Evolutionary conservation across 2,797 vertebrate genomes (phyloP).

Genomic region (Sphaeramia orbicularis): DNA sequence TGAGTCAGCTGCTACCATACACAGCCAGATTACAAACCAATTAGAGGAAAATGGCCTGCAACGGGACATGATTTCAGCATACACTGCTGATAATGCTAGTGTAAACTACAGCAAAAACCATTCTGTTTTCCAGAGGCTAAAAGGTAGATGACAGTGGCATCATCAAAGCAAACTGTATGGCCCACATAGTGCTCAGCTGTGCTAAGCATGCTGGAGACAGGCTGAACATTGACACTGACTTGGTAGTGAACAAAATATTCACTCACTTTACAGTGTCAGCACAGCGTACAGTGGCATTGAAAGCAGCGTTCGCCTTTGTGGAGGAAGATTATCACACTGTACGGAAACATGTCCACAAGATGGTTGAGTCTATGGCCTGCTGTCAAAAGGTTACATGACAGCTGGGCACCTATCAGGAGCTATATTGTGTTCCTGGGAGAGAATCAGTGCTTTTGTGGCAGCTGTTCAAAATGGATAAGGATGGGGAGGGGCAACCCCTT

Average conservation of each 20-base stretch:
- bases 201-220: constrained; percentile 1
- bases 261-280: constrained; percentile 11
- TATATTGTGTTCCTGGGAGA: constrained; percentile 13
- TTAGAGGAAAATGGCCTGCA: not conserved
- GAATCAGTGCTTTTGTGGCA: constrained; percentile 11
- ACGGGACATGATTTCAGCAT: constrained; percentile 15
- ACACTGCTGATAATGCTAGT: constrained; percentile 13
- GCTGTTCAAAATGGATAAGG: constrained; percentile 5
- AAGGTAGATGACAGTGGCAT: constrained; percentile 10
- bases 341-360: constrained; percentile 10
- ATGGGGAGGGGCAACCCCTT: not conserved
- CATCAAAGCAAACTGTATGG: constrained; percentile 13
- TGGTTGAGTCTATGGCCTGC: constrained; percentile 12
- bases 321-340: constrained; percentile 9
- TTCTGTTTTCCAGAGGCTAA: constrained; percentile 11
- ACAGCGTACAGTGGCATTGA: constrained; percentile 1
- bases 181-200: constrained; percentile 12
- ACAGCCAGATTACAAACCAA: not conserved
- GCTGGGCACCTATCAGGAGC: constrained; percentile 13
- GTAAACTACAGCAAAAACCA: not conserved
- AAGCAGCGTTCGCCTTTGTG: constrained; percentile 22
- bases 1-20: not conserved
- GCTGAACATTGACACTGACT: constrained; percentile 3
- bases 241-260: constrained; percentile 25
- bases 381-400: not conserved